phyloP scores from a whole-genome alignment of 2,113 vertebrate genomes.

The Engystomops pustulosus region DNA sequence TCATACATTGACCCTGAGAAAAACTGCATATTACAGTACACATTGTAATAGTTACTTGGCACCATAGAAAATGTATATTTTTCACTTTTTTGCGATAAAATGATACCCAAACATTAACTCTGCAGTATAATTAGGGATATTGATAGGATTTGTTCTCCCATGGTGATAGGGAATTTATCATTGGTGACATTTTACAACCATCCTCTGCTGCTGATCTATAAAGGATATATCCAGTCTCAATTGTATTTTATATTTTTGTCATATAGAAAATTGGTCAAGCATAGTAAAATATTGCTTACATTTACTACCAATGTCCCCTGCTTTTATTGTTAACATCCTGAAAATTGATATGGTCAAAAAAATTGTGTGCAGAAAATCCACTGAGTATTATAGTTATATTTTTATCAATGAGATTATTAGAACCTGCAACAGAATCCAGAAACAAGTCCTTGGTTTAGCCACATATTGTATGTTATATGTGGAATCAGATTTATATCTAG shows the following conservation, averaged over 20 bases:
- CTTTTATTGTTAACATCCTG: too few relatives aligned
- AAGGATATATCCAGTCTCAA: background rate
- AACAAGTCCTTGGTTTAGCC: too few relatives aligned
- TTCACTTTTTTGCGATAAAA: background rate
- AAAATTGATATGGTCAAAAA: too few relatives aligned
- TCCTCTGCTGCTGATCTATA: background rate
- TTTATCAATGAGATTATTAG: too few relatives aligned
- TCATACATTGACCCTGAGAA: background rate
- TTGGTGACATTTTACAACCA: background rate
- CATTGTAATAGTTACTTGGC: background rate
- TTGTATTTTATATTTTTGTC: background rate
- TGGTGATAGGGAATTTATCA: background rate
- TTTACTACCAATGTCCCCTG: too few relatives aligned
- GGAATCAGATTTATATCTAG: too few relatives aligned
- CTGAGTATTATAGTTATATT: too few relatives aligned
- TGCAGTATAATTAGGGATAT: background rate
- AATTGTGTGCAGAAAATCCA: too few relatives aligned
- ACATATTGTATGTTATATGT: too few relatives aligned
- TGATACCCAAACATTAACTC: background rate
- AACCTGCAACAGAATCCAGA: too few relatives aligned
- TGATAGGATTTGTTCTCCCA: background rate
- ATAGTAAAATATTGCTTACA: background rate
- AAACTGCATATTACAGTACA: background rate
- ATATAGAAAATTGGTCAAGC: background rate
- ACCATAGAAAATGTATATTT: background rate